Base-by-base conservation (phyloP, 2,888 invertebrate genomes). In the Acleris literana region DNA sequence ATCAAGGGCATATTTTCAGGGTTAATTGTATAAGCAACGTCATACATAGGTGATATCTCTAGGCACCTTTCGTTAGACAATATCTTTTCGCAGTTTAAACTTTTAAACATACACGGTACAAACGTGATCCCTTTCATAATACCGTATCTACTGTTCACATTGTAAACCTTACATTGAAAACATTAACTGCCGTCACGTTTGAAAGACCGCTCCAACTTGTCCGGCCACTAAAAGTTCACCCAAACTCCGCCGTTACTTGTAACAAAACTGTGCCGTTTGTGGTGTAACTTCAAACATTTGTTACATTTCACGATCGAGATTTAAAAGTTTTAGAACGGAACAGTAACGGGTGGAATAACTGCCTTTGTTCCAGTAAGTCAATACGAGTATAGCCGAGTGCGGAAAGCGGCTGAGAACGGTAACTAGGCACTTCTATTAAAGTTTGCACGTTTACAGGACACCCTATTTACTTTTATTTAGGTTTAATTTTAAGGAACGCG, bases 251-350 rank as follows among this genome's bases (percentile, higher is more conserved):
- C 70, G 68, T 69, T 71, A 71, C 76, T 80, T 76, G 77, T 80
- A 83, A 82, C 77, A 78, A 80, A 82, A 80, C 78, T 76, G 79
- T 81, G 81, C 82, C 78, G 78, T 76, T 66, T 71, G 74, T 76
- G 76, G 71, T 55, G 71, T 73, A 83, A 83, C 81, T 84, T 80
- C 70, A 60, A 73, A 69, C 79, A 77, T 84, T 86, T 82, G 79
- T 83, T 79, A 81, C 77, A 69, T 75, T 39, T 76, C 72, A 76
- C 80, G 74, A 72, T 73, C 63, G 75, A 82, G 80, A 77, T 74
- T 69, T 72, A 70, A 74, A 74, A 74, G 72, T 77, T 74, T 65
- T 60, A 71, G 51, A n/a, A 29, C 25, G 46, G 17, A 51, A 44
- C 49, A 44, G 25, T 29, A 56, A 39, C 53, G 33, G 53, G 46